These are phyloP conservation scores for Thunnus maccoyii DNA, from an alignment of 2,113 vertebrate genomes.

Conservation along the genomic window DNA sequence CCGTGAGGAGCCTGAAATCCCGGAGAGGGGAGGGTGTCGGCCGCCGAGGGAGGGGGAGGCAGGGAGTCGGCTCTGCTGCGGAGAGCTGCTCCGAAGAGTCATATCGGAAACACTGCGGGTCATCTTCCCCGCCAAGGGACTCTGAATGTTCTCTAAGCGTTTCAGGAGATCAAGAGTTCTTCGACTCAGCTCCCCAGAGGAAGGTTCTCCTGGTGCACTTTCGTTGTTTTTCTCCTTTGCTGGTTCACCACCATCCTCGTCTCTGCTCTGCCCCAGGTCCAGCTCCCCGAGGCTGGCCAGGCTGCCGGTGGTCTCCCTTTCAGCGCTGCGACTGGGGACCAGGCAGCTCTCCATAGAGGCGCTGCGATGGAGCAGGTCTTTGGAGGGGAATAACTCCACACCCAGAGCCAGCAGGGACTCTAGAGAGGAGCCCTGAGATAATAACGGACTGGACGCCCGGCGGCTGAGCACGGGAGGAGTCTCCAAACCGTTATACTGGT, in stretches of 20 bases:
- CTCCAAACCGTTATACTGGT: slow-evolving; percentile 48
- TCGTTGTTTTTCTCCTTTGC: slow-evolving; percentile 8
- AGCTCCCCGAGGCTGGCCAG: slow-evolving; percentile 82
- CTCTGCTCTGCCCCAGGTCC: slow-evolving; percentile 16
- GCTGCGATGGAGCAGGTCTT: slow-evolving; percentile 90
- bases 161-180: slow-evolving; percentile 95
- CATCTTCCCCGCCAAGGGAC: slow-evolving; percentile 90
- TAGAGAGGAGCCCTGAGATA: slow-evolving; percentile 91
- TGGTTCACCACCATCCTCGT: slow-evolving; percentile 11
- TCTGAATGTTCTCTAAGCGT: slow-evolving; percentile 95
- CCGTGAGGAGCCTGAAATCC: slow-evolving; percentile 73
- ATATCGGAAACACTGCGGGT: slow-evolving; percentile 96
- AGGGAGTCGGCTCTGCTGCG: slow-evolving; percentile 78
- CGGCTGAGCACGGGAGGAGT: slow-evolving; percentile 11
- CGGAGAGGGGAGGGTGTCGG: slow-evolving; percentile 41
- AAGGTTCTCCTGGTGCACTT: slow-evolving; percentile 78
- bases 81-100: slow-evolving; percentile 89
- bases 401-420: slow-evolving; percentile 91
- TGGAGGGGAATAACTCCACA: slow-evolving; percentile 89
- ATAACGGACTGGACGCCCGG: slow-evolving; percentile 36
- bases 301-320: slow-evolving; percentile 85
- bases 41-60: slow-evolving; percentile 65
- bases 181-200: slow-evolving; percentile 92
- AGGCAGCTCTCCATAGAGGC: slow-evolving; percentile 94
- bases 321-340: slow-evolving; percentile 87